phyloP scores from a whole-genome alignment of 2,797 vertebrate genomes.

The Psittacula echo region DNA sequence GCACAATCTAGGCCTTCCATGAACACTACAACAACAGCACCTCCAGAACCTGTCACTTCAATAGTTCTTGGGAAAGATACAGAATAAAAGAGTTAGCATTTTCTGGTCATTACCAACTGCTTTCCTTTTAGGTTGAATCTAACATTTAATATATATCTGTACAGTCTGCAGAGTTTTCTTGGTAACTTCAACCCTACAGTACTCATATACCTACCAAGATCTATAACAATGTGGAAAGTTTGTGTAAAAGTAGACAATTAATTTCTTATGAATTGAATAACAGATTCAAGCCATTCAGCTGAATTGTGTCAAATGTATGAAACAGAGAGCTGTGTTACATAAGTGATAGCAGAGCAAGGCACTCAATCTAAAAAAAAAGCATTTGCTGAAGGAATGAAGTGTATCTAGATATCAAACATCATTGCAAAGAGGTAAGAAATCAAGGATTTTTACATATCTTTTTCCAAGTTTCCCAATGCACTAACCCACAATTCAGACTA shows the following conservation, averaged over 20 bases:
- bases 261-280: not conserved
- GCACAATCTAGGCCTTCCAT: not conserved
- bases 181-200: not conserved
- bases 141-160: not conserved
- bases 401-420: not conserved
- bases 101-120: accelerated
- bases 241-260: not conserved
- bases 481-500: slow-evolving; percentile 34
- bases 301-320: not conserved
- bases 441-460: not conserved
- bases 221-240: not conserved
- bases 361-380: not conserved
- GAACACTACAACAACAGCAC: not conserved
- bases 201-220: not conserved
- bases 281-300: not conserved
- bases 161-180: not conserved
- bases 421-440: not conserved
- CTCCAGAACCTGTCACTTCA: not conserved
- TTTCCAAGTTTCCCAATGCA: slow-evolving; percentile 6
- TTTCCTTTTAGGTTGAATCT: not conserved
- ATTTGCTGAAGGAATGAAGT: not conserved
- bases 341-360: not conserved
- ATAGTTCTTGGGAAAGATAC: not conserved
- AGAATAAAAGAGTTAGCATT: not conserved
- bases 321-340: not conserved